Base-by-base conservation (phyloP, 2,797 vertebrate species). In the Enoplosus armatus region DNA sequence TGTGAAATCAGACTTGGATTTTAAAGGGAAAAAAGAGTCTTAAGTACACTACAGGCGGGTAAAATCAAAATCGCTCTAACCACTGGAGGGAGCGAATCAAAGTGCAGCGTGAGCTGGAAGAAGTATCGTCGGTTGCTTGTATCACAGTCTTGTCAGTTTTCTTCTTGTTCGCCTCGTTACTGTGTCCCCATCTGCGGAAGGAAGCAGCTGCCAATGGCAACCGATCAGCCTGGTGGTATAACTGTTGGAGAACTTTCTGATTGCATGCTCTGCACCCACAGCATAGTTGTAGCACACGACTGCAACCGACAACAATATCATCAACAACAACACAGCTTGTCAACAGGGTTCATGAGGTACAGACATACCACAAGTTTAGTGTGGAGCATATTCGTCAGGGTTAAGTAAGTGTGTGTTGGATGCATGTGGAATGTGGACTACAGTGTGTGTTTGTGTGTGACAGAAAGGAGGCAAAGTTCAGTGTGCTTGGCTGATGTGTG, bases 71-170 rank as follows among this genome's bases (percentile, higher is more conserved):
- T 94, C 90, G 73, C 94, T 95, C 93, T 95, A 95, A 91, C 96
- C 95, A 94, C 95, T 94, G 94, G 93, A 92, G 95, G 94, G 93
- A 95, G 91, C 70, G 80, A 96, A 97, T 97, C 96, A 97, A 97
- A 97, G 96, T 89, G 85, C 89, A 81, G 89, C 87, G 86, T 86
- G 87, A 94, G 94, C 93, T 66, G 92, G 94, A 94, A 94, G 93
- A 96, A 94, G 90, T 90, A 87, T 79, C 64, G 77, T 79, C 87
- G 75, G 54, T 89, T 90, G 87, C 88, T 88, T 33, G 84, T 92
- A 95, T 96, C 95, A 95, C 85, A 94, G 90, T 91, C 94, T 93
- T 94, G 93, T 95, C 95, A 95, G 94, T 94, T 93, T 94, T 92
- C 94, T 89, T 94, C 95, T 94, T 95, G 94, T 95, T 96, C 93